phyloP scores from a whole-genome alignment of 2,888 invertebrate species.

The Lycophotia porphyrea region DNA sequence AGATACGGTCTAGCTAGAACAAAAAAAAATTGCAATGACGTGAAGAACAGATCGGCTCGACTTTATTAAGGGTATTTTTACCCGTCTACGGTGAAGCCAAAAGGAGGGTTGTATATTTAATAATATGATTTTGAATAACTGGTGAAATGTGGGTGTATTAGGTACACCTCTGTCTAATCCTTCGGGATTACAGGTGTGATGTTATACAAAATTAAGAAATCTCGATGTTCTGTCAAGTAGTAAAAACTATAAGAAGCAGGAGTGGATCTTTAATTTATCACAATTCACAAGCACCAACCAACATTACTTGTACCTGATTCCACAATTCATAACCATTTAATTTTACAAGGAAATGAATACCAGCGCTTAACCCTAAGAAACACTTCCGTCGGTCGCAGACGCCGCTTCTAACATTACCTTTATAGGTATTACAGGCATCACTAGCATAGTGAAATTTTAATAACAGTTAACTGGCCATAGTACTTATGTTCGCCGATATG shows the following conservation, averaged over 20 bases:
- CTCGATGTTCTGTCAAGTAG: not conserved
- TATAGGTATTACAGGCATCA: not conserved
- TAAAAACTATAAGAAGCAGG: not conserved
- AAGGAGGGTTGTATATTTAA: too few species aligned
- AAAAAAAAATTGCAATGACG: too few species aligned
- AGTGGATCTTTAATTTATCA: not conserved
- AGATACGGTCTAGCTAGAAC: too few species aligned
- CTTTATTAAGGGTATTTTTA: too few species aligned
- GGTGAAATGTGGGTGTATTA: not conserved
- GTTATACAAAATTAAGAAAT: not conserved
- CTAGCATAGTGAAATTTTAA: conserved; percentile 21
- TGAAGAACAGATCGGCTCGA: too few species aligned
- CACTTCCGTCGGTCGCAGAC: not conserved
- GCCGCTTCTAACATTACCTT: conserved; percentile 9
- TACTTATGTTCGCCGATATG: conserved; percentile 30
- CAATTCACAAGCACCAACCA: not conserved
- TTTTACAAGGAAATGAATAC: not conserved
- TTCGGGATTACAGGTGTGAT: not conserved
- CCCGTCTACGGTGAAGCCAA: too few species aligned
- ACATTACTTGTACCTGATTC: not conserved
- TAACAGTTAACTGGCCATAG: conserved; percentile 31
- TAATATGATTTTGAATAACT: not conserved
- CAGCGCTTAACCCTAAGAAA: not conserved
- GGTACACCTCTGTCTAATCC: not conserved
- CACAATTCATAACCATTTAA: not conserved